Conservation (phyloP, 2,113 vertebrate genomes). For the Eulacestoma nigropectus region DNA sequence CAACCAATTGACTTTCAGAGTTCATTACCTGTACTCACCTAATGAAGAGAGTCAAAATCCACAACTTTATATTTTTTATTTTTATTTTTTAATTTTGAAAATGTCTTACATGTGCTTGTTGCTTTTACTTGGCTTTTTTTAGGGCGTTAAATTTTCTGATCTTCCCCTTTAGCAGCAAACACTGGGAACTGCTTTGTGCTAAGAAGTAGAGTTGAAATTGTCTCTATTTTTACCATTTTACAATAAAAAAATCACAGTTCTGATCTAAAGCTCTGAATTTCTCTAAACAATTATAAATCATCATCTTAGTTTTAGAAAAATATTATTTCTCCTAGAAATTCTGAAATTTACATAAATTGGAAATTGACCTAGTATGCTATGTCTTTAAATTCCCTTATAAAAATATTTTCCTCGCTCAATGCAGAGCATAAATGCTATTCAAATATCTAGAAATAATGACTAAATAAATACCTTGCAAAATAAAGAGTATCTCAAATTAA, state of each 20-base stretch:
- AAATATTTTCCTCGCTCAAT: neutral
- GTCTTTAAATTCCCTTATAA: neutral
- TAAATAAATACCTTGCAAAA: neutral
- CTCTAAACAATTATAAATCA: neutral
- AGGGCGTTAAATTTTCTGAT: neutral
- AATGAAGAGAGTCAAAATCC: neutral
- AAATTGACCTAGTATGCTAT: neutral
- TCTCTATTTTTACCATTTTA: neutral
- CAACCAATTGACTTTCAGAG: neutral
- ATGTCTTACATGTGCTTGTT: neutral
- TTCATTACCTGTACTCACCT: neutral
- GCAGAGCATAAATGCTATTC: neutral
- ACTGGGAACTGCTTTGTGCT: neutral
- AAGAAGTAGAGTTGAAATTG: neutral
- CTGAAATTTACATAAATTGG: neutral
- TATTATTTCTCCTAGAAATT: neutral
- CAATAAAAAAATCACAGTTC: neutral
- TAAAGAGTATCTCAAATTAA: neutral
- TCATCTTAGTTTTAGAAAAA: neutral
- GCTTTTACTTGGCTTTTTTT: rapidly evolving
- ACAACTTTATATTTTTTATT: neutral
- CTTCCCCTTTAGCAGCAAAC: neutral
- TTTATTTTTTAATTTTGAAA: neutral
- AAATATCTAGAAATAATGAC: neutral
- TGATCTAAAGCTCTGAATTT: neutral